These are phyloP conservation scores for Lasioglossum morio DNA, from an alignment of 2,888 invertebrate genomes.

Conservation along the genomic window DNA sequence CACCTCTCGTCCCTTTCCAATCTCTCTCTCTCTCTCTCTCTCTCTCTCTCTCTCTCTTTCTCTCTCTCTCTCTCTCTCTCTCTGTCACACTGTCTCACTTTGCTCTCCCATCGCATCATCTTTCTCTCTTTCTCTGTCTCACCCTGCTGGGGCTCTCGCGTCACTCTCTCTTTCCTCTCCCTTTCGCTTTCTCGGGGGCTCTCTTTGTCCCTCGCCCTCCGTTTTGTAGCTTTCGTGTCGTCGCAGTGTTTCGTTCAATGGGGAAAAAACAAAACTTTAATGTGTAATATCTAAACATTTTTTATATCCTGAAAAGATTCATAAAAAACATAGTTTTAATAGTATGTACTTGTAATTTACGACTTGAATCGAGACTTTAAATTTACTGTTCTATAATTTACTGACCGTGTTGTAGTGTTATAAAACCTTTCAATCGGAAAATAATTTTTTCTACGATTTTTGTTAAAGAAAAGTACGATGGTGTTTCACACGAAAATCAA, in stretches of 20 bases:
- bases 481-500: no score
- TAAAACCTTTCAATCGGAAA: no score
- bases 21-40: slow-evolving; percentile 18
- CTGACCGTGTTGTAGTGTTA: no score
- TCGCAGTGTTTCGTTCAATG: slow-evolving; percentile 15
- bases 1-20: slow-evolving; percentile 36
- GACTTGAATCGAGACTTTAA: not conserved
- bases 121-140: not conserved
- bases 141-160: not conserved
- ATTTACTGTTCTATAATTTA: not conserved
- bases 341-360: not conserved
- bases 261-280: not conserved
- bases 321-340: no score
- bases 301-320: no score
- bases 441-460: no score
- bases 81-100: not conserved
- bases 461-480: no score
- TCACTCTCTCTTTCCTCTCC: slow-evolving; percentile 1
- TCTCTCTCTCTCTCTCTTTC: not conserved
- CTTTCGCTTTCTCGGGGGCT: slow-evolving; percentile 14
- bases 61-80: not conserved
- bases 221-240: slow-evolving; percentile 51
- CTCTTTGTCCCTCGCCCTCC: slow-evolving; percentile 59
- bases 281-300: no score
- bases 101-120: not conserved